Percentiles rank a stretch among this genome's conserved stretches.
Evolutionary conservation across 2,113 vertebrate species (phyloP).

Genomic region (Indicator maculatus): DNA sequence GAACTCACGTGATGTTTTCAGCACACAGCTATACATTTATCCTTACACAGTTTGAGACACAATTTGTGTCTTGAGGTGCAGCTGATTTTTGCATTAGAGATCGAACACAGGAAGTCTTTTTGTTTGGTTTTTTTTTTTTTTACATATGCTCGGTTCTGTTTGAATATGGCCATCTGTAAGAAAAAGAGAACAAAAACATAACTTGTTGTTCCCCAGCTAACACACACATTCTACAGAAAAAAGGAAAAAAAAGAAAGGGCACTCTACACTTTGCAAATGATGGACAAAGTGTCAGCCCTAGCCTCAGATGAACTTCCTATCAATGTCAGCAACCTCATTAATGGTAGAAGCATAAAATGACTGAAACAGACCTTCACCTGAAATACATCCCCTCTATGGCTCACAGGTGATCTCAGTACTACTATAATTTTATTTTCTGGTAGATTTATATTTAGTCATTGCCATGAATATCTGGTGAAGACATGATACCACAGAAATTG

Average conservation of each 20-base stretch:
- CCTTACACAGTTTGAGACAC: background rate
- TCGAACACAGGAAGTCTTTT: background rate
- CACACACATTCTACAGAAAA: background rate
- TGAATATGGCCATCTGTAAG: background rate
- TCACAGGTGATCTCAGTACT: background rate
- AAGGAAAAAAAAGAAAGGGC: too few species aligned
- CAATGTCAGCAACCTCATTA: background rate
- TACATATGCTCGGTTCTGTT: background rate
- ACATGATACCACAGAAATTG: too few species aligned
- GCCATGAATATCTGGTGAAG: constrained; percentile 3
- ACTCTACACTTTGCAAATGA: background rate
- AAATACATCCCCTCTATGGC: background rate
- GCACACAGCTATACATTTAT: background rate
- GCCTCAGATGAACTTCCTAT: background rate
- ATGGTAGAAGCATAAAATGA: background rate
- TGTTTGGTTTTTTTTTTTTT: background rate
- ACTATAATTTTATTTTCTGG: background rate
- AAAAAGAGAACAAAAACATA: background rate
- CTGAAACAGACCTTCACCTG: background rate
- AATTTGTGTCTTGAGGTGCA: background rate
- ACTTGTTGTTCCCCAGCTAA: background rate
- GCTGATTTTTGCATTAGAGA: background rate
- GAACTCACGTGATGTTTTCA: background rate
- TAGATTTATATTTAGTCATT: background rate
- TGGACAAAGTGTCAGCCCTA: background rate